Conservation (phyloP, 2,888 invertebrate genomes). For the Sinhomidia bicolor region DNA sequence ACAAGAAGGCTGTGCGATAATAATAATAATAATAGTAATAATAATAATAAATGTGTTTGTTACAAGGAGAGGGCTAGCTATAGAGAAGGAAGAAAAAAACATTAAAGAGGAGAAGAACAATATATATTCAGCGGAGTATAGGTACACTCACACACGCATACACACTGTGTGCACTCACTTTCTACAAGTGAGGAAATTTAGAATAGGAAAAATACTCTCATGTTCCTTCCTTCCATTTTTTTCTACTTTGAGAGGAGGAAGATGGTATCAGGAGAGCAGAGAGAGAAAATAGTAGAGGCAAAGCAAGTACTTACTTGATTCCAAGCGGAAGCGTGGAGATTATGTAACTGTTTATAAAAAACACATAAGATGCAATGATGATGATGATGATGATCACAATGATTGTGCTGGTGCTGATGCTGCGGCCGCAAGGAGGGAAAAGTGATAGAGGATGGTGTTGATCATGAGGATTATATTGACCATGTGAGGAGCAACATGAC, state of each 20-base stretch:
- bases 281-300: conserved; percentile 15
- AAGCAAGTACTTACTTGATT: conserved; percentile 55
- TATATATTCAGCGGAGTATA: no score
- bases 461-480: conserved; percentile 36
- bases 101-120: no score
- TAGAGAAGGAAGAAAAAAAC: neutral
- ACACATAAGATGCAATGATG: conserved; percentile 50
- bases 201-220: conserved; percentile 42
- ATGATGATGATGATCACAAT: conserved; percentile 27
- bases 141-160: neutral
- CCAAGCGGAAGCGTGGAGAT: conserved; percentile 65
- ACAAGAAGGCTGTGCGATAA: neutral
- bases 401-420: neutral
- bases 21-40: no score
- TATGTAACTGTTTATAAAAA: conserved; percentile 65
- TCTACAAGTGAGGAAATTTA: conserved; percentile 51
- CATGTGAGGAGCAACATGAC: conserved; percentile 44
- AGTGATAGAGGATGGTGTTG: conserved; percentile 5
- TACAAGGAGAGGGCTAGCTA: neutral
- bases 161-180: no score
- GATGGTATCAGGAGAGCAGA: neutral
- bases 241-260: neutral
- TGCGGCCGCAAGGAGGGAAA: neutral
- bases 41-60: conserved; percentile 19
- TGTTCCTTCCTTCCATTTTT: no score